Base-by-base conservation (phyloP, 2,797 vertebrate genomes). In the Serranus cabrilla region DNA sequence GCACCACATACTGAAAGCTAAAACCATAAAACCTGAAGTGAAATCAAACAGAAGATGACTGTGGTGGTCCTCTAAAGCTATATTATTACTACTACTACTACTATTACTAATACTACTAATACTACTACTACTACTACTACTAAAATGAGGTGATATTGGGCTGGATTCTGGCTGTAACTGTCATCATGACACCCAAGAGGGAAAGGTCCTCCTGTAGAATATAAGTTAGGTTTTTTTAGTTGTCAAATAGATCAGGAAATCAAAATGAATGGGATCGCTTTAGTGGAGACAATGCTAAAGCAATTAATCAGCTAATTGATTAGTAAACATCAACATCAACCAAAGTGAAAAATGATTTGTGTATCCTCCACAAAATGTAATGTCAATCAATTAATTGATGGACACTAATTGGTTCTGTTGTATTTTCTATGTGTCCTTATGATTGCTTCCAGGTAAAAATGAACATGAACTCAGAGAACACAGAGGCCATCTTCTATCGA, bases 11-110 rank as follows among this genome's bases (percentile, higher is more conserved):
- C 70, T 43, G 57, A 72, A 78, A 66, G 65, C 58, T 71, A 63
- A 76, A 85, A 84, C 62, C 43, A 79, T 60, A 57, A 60, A 49
- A 47, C 31, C 25, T 68, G 58, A 43, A 68, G 63, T 63, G 17
- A 58, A 61, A 75, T 31, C 42, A 57, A 76, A 43, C 65, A 69
- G 64, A n/a, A 37, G 27, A 46, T 46, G 16, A 54, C 21, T 45
- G 50, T 21, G 1, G 52, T 60, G 34, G n/a, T 45, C 21, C 60
- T 57, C 20, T n/a, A n/a, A n/a, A 37, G 23, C 58, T 72, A 51
- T 42, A 70, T 7, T 40, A 40, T 34, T 8, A 34, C 34, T 34
- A n/a, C n/a, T n/a, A n/a, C n/a, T n/a, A n/a, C n/a, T n/a, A n/a
- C n/a, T n/a, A n/a, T n/a, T n/a, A n/a, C n/a, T n/a, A n/a, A n/a